Percentiles rank a stretch among this genome's conserved stretches.
Conservation (phyloP, 1,140 invertebrate genomes). For the Apocrypta bakeri region DNA sequence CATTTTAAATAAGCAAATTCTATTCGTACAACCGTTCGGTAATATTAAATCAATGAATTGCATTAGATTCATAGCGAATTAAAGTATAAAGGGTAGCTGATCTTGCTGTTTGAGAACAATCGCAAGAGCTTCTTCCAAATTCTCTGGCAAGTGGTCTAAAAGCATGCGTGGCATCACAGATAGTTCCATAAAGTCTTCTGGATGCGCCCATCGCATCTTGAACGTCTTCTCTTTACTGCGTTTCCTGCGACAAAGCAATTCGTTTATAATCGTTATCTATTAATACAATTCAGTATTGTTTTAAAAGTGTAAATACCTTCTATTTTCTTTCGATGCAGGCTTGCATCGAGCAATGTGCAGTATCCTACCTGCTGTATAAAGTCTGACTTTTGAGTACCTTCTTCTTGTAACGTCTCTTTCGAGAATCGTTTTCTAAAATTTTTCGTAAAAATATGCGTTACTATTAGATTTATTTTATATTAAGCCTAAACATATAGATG, state of each 20-base stretch:
- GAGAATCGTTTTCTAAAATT: slow-evolving; percentile 77
- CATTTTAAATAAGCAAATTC: slow-evolving; percentile 20
- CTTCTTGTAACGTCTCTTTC: slow-evolving; percentile 80
- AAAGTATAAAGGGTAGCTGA: slow-evolving; percentile 63
- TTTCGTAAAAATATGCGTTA: not conserved
- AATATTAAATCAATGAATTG: not conserved
- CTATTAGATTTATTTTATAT: not conserved
- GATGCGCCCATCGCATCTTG: slow-evolving; percentile 84
- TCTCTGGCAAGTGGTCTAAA: slow-evolving; percentile 84
- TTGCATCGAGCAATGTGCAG: slow-evolving; percentile 82
- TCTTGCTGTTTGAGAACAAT: slow-evolving; percentile 75
- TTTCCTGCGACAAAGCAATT: slow-evolving; percentile 57
- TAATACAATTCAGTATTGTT: slow-evolving; percentile 32
- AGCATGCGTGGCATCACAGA: slow-evolving; percentile 86
- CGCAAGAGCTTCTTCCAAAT: slow-evolving; percentile 80
- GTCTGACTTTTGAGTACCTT: slow-evolving; percentile 80
- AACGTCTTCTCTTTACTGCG: slow-evolving; percentile 71
- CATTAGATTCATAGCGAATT: slow-evolving; percentile 51
- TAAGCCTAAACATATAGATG: not conserved
- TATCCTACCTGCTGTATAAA: slow-evolving; percentile 83
- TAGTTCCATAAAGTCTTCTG: slow-evolving; percentile 85
- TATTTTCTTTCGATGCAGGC: slow-evolving; percentile 56
- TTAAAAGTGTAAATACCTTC: too few species aligned
- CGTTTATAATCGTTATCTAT: not conserved
- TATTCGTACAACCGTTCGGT: not conserved